Evolutionary conservation across 2,797 vertebrate genomes (phyloP).

Genomic region (Corythornis leucogaster): DNA sequence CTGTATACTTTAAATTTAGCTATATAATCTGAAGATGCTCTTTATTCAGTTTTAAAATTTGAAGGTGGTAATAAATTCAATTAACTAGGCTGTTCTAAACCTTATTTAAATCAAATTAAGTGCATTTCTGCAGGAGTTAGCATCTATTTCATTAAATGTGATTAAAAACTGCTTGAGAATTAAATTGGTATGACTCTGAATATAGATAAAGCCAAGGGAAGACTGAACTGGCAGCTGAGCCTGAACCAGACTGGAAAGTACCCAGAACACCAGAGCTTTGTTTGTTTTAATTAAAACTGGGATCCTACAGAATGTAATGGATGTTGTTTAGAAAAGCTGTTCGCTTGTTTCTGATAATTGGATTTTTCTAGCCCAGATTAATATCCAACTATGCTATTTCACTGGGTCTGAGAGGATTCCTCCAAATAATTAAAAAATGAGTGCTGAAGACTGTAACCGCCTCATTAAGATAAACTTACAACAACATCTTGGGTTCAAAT

Average conservation of each 20-base stretch:
- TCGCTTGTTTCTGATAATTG: conserved; percentile 52
- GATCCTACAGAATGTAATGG: conserved; percentile 45
- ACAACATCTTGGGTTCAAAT: conserved; percentile 42
- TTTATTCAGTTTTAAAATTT: background rate
- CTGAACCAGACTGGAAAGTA: conserved; percentile 9
- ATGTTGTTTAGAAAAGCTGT: conserved; percentile 49
- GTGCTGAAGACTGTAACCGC: conserved; percentile 6
- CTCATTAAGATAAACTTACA: conserved; percentile 69
- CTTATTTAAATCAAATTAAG: conserved; percentile 64
- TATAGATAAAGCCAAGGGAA: conserved; percentile 56
- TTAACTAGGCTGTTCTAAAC: conserved; percentile 59
- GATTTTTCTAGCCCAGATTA: conserved; percentile 72
- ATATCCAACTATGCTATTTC: conserved; percentile 49
- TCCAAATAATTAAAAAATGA: conserved; percentile 63
- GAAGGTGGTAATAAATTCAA: conserved; percentile 24
- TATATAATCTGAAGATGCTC: background rate
- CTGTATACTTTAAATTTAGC: background rate
- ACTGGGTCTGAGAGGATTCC: conserved; percentile 28
- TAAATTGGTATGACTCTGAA: conserved; percentile 60
- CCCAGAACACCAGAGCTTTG: conserved; percentile 56
- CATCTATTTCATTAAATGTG: conserved; percentile 66
- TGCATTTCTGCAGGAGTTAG: conserved; percentile 48
- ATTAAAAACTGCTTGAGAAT: conserved; percentile 49
- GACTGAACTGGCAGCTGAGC: conserved; percentile 43
- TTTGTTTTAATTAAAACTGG: conserved; percentile 67